phyloP scores from a whole-genome alignment of 2,888 invertebrate species.

The Chironomus tentans region DNA sequence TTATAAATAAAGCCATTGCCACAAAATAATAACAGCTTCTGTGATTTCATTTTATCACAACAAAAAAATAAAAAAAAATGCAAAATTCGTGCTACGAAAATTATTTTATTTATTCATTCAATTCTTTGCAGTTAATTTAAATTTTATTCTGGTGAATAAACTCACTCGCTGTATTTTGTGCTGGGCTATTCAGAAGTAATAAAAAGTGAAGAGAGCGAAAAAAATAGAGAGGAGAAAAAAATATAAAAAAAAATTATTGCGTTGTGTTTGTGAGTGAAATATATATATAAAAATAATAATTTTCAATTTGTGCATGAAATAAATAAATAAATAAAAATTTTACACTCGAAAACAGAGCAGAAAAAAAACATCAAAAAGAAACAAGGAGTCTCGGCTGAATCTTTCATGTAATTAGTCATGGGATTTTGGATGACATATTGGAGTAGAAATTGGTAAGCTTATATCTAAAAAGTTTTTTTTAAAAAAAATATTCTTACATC shows the following conservation, averaged over 20 bases:
- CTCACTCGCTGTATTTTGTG: not conserved
- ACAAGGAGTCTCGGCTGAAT: not conserved
- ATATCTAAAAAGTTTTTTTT: not conserved
- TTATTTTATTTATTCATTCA: not conserved
- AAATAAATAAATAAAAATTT: not conserved
- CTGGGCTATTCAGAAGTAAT: not conserved
- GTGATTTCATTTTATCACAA: no score
- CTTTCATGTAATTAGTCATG: slow-evolving; percentile 9
- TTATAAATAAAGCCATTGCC: no score
- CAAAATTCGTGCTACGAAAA: not conserved
- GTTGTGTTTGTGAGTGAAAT: not conserved
- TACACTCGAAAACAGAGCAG: not conserved
- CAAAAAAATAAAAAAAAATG: not conserved
- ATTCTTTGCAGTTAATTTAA: slow-evolving; percentile 3
- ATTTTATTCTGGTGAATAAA: slow-evolving; percentile 10
- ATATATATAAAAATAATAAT: not conserved
- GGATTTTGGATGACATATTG: slow-evolving; percentile 6
- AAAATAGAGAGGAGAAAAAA: not conserved
- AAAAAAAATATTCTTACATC: no score
- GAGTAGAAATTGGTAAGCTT: slow-evolving; percentile 15
- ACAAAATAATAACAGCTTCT: no score
- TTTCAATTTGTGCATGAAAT: not conserved
- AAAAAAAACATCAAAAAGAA: not conserved
- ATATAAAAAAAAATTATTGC: not conserved
- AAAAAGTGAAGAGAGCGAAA: not conserved